A percentile compares a stretch with the other conserved stretches of the same genome.
Evolutionary conservation across 1,140 invertebrate genomes (phyloP).

Genomic region (Zaprionus taronus): DNA sequence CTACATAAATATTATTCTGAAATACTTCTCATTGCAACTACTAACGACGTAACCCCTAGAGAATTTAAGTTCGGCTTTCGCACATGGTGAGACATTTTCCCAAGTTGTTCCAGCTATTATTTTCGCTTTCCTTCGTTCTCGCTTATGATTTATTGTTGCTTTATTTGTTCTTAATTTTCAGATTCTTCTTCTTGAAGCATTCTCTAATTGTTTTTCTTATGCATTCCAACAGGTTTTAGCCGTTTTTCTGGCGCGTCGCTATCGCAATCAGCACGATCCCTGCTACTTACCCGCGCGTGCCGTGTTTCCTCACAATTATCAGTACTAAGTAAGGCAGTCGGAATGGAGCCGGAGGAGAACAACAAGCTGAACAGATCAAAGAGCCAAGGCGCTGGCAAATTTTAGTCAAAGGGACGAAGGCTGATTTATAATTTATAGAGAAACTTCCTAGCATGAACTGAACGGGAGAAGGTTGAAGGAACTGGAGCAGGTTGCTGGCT

Average conservation of each 20-base stretch:
- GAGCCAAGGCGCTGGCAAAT: conserved; percentile 38
- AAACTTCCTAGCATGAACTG: conserved; percentile 64
- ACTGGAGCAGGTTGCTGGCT: conserved; percentile 8
- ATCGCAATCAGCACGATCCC: conserved; percentile 90
- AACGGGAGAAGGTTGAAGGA: conserved; percentile 28
- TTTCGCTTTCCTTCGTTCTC: conserved; percentile 9
- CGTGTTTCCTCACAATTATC: conserved; percentile 87
- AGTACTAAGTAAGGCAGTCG: conserved; percentile 59
- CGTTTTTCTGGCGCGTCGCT: conserved; percentile 89
- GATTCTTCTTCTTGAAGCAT: not conserved
- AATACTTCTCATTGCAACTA: conserved; percentile 11
- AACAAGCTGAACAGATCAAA: conserved; percentile 16
- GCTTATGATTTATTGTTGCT: not conserved
- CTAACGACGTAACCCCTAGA: conserved; percentile 26
- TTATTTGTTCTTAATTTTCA: not conserved
- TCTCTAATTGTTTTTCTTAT: conserved; percentile 2
- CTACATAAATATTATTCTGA: conserved; percentile 14
- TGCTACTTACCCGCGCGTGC: conserved; percentile 88
- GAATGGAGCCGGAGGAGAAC: conserved; percentile 1
- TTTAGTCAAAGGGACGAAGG: conserved; percentile 80
- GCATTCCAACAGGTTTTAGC: conserved; percentile 87
- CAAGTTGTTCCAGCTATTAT: conserved; percentile 1
- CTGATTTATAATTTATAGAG: conserved; percentile 71
- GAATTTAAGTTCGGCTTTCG: conserved; percentile 31
- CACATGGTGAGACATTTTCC: conserved; percentile 37